Evolutionary conservation across 2,113 vertebrate species (phyloP), one percentile per base, ranked within the genome.

Genomic region (Phylloscopus whistleri): DNA sequence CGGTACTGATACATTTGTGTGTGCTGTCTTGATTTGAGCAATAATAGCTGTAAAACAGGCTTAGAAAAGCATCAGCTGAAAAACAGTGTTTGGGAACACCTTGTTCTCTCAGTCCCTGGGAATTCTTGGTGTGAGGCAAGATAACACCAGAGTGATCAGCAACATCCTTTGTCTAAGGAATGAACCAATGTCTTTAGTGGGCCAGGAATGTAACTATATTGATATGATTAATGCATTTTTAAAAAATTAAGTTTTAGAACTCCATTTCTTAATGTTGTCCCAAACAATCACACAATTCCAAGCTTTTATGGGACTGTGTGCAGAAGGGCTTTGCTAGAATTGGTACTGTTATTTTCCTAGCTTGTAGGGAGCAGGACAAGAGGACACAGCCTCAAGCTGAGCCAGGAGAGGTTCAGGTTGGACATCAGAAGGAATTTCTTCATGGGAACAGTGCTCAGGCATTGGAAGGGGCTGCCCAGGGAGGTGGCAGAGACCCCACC

Each of bases 391-490:
- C 60, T 52, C 22, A 39, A 0, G 39, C 44, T 74, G 77, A 10
- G 22, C 27, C 37, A 52, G 27, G 27, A 37, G 28, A 89, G 16
- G 5, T 17, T 81, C 52, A 44, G 23, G 2, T 16, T 59, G 77
- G 62, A 43, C 43, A 31, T 30, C 16, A 75, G 31, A 21, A 76
- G 52, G 62, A 67, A 43, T 76, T 85, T 76, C 52, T 51, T 58
- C 26, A 8, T 4, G 5, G 24, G 2, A 43, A 4, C 1, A 1
- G 11, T 59, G 52, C 13, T 51, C 31, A 22, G 44, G 20, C 30
- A 2, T 11, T 35, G 52, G 35, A 2, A 85, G 20, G 30, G 35
- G 44, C 52, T 76, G 31, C 52, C 37, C 62, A 35, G 31, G 31
- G 7, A 9, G 16, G 26, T 43, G 21, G 7, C 43, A 37, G 43